phyloP scores from a whole-genome alignment of 2,113 vertebrate species.

The Erinaceus europaeus region DNA sequence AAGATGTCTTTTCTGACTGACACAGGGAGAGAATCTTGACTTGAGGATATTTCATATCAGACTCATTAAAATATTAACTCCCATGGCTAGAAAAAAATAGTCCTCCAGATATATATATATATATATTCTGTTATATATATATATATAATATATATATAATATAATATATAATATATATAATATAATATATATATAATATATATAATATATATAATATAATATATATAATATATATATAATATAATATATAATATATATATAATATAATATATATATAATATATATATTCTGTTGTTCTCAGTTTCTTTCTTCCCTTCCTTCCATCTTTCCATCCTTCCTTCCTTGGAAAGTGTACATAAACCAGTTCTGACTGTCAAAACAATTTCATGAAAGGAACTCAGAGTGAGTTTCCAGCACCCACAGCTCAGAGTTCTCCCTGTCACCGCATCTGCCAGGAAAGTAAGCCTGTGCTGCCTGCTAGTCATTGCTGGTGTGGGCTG shows the following conservation, averaged over 20 bases:
- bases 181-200: too few species aligned
- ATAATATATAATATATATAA: too few species aligned
- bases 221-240: too few species aligned
- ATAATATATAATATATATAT: too few species aligned
- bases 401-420: neutral
- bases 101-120: too few species aligned
- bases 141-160: too few species aligned
- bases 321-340: neutral
- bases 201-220: too few species aligned
- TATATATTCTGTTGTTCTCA: too few species aligned
- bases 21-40: neutral
- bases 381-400: neutral
- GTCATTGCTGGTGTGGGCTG: neutral
- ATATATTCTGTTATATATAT: too few species aligned
- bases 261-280: too few species aligned
- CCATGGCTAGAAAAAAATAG: neutral
- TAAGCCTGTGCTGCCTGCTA: neutral
- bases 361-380: neutral
- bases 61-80: constrained; percentile 22
- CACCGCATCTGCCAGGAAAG: neutral
- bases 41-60: constrained; percentile 20
- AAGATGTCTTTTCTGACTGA: constrained; percentile 24
- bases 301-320: too few species aligned
- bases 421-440: neutral
- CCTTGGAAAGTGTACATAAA: neutral